Base-by-base conservation (phyloP, 2,797 vertebrate species). In the Lacerta bilineata region DNA sequence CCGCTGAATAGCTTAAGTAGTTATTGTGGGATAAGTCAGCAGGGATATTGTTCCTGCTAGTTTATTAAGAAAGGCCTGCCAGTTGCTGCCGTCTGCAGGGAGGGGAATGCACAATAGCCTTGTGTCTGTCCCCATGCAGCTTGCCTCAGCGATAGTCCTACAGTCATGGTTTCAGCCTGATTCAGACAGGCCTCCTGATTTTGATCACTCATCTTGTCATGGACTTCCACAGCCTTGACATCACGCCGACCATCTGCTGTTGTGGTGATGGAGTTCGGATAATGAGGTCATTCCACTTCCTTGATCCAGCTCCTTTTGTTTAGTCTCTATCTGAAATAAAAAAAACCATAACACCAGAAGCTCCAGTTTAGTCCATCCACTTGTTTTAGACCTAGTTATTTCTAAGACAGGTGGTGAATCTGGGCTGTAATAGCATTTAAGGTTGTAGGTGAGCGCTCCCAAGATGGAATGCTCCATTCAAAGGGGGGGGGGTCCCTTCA, bases 151-250 rank as follows among this genome's bases (percentile, higher is more conserved):
- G 5, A 92, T 93, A 91, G 79, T 95, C 77, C 92, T 64, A 5
- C 36, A 90, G 92, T 87, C 83, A 17, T 87, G 89, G 78, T 92
- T 93, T 89, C 92, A 87, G 87, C 91, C 27, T 4, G 69, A 85
- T 85, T 94, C 64, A 83, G 81, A 72, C 78, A 80, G 91, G 68
- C 50, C 75, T 85, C 91, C 91, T 92, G 91, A 86, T 76, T 90
- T 74, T 87, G 91, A 43, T 95, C 94, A 95, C 89, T 94, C 96
- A 94, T 18, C 11, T 55, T 0, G 11, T 94, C 90, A 92, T 90
- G 89, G 50, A 89, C 87, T 74, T 82, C 88, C 90, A 87, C 89
- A 80, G 5, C 83, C 92, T 88, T 5, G 0, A 59, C 0, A 25
- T 95, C 94, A 85, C 2, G 15, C 55, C 5, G 82, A 80, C 93